Evolutionary conservation across 2,113 vertebrate species (phyloP), one percentile per base, ranked within the genome.

Genomic region (Gobio gobio): DNA sequence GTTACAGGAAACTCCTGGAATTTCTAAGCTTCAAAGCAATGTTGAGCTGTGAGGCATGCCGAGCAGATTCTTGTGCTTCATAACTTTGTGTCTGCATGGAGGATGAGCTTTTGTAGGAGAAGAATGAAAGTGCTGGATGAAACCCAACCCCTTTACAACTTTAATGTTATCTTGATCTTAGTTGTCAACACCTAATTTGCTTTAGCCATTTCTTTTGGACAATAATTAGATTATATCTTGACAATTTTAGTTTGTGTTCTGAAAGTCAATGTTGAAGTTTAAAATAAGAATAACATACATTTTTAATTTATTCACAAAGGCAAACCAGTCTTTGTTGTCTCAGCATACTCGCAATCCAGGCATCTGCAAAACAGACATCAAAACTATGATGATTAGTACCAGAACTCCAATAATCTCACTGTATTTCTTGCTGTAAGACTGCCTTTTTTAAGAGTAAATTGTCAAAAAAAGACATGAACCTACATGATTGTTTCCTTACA

Each of bases 1-100:
- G 87, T 92, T 93, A 92, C 92, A 93, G 92, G 92, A 94, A 93
- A 91, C 88, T 91, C 84, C 89, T 93, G 92, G 93, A 94, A 93
- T 91, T 90, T 85, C 87, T 45, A 22, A 74, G 90, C 92, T 93
- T 94, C 92, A 94, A 94, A 95, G 93, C 80, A 78, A 74, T 89
- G 66, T 56, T 43, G 13, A 73, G 73, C 59, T n/a, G 77, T 59
- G 36, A 58, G 56, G 51, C 51, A 79, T 86, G 87, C 51, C 49
- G 22, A 68, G 56, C 43, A 73, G 26, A 66, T 61, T 66, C 26
- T 73, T 33, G 73, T 33, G 72, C 66, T 26, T 26, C 24, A 73
- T 51, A 58, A 68, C 78, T 58, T 40, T 36, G 18, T 40, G 72
- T 54, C 84, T 63, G 68, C 40, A 36, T 26, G n/a, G 68, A 66